Base-by-base conservation (phyloP, 2,797 vertebrate genomes). In the Hafferia zeledoni region DNA sequence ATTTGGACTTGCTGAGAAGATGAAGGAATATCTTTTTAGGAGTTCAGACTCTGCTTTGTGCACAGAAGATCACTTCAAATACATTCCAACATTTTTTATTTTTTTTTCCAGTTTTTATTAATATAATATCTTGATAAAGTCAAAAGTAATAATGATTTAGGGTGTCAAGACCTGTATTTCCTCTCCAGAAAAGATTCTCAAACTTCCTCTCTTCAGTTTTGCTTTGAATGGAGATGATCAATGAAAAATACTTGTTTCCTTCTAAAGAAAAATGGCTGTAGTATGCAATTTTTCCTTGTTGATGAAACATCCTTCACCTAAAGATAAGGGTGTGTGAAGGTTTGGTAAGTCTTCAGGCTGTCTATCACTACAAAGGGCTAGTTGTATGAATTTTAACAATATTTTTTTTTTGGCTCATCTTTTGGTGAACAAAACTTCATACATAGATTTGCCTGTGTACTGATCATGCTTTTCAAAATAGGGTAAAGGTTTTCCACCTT, bases 171-270 rank as follows among this genome's bases (percentile, higher is more conserved):
- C 50, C 35, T 87, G 55, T 77, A 33, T 87, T 78, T 91, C 84
- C 76, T 93, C 53, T 77, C 63, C 63, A 82, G 80, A 67, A 56
- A 17, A 72, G 16, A 72, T 13, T 57, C 77, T 94, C 78, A 83
- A 49, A 81, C 64, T 94, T 96, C 41, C 33, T 94, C 50, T 37
- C 74, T 87, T 82, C 56, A 87, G 65, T 79, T 70, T 96, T 81
- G 41, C 33, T 96, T 95, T 94, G 69, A 80, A 59, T 37, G 20
- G 50, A 70, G 35, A 56, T 2, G 27, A 59, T 23, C 31, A 94
- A 75, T 75, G 87, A 88, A 89, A 93, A 95, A 93, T 61, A 92
- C 12, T 14, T 47, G 9, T 17, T 65, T 80, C 37, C 13, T 65
- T 65, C 43, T 60, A 60, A 87, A 55, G 53, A 53, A 33, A 8